Conservation (phyloP, 2,797 vertebrate genomes). For the Acipenser oxyrinchus region DNA sequence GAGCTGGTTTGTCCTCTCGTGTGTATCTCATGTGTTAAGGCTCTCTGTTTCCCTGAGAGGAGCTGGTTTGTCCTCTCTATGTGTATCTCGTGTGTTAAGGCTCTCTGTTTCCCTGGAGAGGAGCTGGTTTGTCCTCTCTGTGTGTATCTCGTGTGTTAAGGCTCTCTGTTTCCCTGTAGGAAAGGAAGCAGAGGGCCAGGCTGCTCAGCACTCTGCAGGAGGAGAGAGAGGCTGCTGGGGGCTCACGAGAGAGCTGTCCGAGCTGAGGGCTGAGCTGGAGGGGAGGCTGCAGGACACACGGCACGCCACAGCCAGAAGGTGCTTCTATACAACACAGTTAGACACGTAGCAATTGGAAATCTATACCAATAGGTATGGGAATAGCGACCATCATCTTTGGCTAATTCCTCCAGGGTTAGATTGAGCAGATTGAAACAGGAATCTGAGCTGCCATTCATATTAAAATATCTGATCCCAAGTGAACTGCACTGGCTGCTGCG, state of each 20-base stretch:
- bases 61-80: too few species aligned
- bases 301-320: constrained; percentile 57
- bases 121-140: too few species aligned
- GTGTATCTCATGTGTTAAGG: constrained; percentile 3
- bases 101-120: constrained; percentile 35
- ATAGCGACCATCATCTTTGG: too few species aligned
- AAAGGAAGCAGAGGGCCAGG: constrained; percentile 51
- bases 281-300: constrained; percentile 38
- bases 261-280: constrained; percentile 50
- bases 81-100: too few species aligned
- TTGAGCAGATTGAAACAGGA: too few species aligned
- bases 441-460: too few species aligned
- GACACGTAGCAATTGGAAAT: background rate
- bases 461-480: too few species aligned
- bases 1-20: background rate
- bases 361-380: background rate
- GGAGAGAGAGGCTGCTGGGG: constrained; percentile 52
- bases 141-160: constrained; percentile 10
- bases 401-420: too few species aligned
- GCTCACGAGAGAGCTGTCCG: constrained; percentile 54
- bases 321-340: constrained; percentile 8
- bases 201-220: constrained; percentile 46
- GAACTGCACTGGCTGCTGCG: too few species aligned
- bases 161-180: constrained; percentile 41
- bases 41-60: too few species aligned